Evolutionary conservation across 2,113 vertebrate genomes (phyloP), one percentile per base, ranked within the genome.

Genomic region (Cygnus atratus): DNA sequence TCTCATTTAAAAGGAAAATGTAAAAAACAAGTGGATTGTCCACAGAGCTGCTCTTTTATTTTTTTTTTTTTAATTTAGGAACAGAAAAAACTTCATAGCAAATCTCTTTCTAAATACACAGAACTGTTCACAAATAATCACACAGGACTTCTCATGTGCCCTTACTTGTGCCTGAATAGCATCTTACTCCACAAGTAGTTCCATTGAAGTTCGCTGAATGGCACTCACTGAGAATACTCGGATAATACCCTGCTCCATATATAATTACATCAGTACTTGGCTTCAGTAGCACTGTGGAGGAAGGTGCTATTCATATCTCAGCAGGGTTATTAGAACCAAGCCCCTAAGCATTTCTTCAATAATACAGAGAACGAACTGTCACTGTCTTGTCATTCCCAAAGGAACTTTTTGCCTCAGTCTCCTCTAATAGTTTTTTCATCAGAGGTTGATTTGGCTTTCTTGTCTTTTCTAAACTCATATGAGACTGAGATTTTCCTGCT

Each of bases 191-290:
- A 82, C 74, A 89, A 90, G 88, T 75, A 72, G 73, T 43, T 86
- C 76, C 88, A 91, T 1, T 82, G 86, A 94, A 95, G 71, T 84
- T 66, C 48, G 48, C 31, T 87, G 87, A 94, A 76, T 46, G n/a
- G 67, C 81, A 67, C 52, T 92, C 67, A 89, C 54, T 70, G 73
- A 72, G 41, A 92, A 66, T 50, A 76, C 48, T 55, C 66, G 48
- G 77, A 72, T 46, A 92, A 88, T 79, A 55, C 71, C 54, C 55
- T 26, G n/a, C 44, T 93, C 77, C 74, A 62, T 82, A 93, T 94
- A 75, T 75, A 91, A 96, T 95, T 92, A 76, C 84, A 93, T 78
- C 88, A 93, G 83, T 81, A 72, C 76, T 86, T 87, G 74, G 82
- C 71, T 93, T 87, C 74, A 75, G 74, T 20, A 48, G 62, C 37